phyloP scores from a whole-genome alignment of 2,888 invertebrate species.

The Diarsia brunnea region DNA sequence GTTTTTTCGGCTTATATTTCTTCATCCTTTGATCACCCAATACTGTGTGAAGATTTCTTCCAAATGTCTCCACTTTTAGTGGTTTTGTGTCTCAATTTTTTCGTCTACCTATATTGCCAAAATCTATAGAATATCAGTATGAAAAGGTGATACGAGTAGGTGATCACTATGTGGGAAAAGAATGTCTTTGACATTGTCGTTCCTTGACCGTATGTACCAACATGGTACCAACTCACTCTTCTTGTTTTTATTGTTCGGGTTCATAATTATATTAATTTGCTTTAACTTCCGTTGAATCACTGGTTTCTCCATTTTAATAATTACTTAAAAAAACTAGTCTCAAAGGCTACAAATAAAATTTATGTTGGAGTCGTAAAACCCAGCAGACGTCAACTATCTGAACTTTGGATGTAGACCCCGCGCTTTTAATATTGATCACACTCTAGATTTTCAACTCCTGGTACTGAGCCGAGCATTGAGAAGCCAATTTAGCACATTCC shows the following conservation, averaged over 20 bases:
- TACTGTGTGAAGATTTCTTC: no score
- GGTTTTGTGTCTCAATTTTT: not conserved
- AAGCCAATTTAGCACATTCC: not conserved
- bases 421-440: not conserved
- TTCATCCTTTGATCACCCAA: no score
- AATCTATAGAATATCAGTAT: not conserved
- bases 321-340: no score
- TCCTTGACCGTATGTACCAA: not conserved
- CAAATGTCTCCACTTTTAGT: no score
- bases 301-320: no score
- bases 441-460: not conserved
- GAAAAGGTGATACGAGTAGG: not conserved
- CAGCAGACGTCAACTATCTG: not conserved
- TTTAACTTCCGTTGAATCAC: not conserved
- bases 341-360: no score
- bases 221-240: not conserved
- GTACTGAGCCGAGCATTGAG: not conserved
- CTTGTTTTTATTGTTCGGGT: not conserved
- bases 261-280: not conserved
- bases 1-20: no score
- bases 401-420: not conserved
- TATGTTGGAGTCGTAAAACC: not conserved
- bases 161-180: not conserved
- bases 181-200: not conserved
- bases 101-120: not conserved